phyloP scores from a whole-genome alignment of 2,888 invertebrate species.

The Cristatella mucedo region DNA sequence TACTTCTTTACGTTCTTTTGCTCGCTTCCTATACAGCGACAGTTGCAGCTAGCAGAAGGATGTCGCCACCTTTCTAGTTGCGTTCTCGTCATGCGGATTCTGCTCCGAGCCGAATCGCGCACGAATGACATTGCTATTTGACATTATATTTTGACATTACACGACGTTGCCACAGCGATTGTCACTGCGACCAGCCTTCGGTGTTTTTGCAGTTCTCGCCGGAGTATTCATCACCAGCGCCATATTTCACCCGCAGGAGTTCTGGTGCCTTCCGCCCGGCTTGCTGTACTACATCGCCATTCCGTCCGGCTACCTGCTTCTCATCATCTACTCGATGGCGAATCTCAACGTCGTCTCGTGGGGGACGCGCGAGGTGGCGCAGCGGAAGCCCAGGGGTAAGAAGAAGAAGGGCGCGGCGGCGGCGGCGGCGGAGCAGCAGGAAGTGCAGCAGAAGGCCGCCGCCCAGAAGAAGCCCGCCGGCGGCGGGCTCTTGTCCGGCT shows the following conservation, averaged over 20 bases:
- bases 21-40: no score
- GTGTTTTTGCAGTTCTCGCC: constrained; percentile 44
- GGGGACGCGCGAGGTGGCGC: constrained; percentile 68
- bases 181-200: no score
- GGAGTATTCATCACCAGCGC: constrained; percentile 93
- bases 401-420: constrained; percentile 59
- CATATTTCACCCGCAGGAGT: constrained; percentile 79
- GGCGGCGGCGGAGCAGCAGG: constrained; percentile 62
- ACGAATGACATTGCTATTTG: no score
- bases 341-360: constrained; percentile 84
- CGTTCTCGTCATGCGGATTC: no score
- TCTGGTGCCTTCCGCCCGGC: constrained; percentile 47
- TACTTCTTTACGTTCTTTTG: no score
- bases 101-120: no score
- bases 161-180: no score
- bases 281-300: constrained; percentile 71
- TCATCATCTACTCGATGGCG: constrained; percentile 76
- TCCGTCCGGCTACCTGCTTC: constrained; percentile 80
- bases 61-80: no score
- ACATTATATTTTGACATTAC: no score
- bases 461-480: background rate
- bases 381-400: constrained; percentile 20
- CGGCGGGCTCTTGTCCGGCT: background rate
- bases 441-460: constrained; percentile 50
- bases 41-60: no score